These are phyloP conservation scores for Leptopterna dolabrata DNA, from an alignment of 2,888 invertebrate species.

Conservation along the genomic window DNA sequence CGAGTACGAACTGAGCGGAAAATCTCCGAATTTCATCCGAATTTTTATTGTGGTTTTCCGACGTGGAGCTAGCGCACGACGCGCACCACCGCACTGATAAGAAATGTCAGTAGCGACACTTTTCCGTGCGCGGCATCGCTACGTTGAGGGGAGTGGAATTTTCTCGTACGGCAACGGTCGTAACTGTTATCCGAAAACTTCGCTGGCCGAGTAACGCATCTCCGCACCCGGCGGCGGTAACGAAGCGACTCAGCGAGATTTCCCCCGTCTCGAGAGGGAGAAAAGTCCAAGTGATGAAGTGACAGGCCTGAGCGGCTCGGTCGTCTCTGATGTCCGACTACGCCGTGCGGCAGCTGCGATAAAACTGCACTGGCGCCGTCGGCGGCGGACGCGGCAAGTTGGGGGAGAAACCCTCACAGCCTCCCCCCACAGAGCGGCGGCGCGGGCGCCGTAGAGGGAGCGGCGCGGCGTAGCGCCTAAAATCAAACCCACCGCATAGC, in stretches of 20 bases:
- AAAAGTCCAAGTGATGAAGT: neutral
- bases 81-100: neutral
- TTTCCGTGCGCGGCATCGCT: neutral
- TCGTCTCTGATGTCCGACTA: neutral
- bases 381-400: conserved; percentile 17
- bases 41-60: neutral
- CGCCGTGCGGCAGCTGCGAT: conserved; percentile 56
- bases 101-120: neutral
- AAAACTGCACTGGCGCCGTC: conserved; percentile 59
- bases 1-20: neutral
- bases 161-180: neutral
- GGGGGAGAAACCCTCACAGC: no score
- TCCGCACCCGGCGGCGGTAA: neutral
- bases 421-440: neutral
- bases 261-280: neutral
- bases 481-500: neutral
- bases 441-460: neutral
- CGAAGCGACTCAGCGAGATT: neutral
- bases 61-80: neutral
- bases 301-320: neutral
- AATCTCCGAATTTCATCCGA: no score
- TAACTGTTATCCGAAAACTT: neutral
- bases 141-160: neutral
- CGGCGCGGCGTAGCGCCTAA: neutral
- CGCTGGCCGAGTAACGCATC: neutral